These are phyloP conservation scores for Lasioglossum villosulum DNA, from an alignment of 2,888 invertebrate genomes.

Conservation along the genomic window DNA sequence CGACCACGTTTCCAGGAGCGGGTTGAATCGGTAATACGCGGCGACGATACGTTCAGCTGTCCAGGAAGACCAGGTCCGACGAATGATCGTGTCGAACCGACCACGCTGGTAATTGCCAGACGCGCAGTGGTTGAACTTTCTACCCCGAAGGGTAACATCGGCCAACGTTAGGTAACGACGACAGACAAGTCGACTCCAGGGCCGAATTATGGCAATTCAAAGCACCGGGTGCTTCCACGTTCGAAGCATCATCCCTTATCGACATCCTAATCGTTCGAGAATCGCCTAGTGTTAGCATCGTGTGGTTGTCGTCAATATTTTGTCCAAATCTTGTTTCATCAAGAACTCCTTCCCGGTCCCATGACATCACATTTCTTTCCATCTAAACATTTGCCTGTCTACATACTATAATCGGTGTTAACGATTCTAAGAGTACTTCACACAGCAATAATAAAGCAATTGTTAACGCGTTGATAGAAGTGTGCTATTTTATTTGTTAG, in stretches of 20 bases:
- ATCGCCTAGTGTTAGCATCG: not conserved
- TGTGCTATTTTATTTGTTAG: no score
- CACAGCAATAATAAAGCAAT: no score
- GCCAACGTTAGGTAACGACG: conserved; percentile 58
- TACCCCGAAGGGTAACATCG: conserved; percentile 39
- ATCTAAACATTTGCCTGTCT: no score
- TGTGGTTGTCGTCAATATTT: no score
- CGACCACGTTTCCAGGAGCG: conserved; percentile 10
- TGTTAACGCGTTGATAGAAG: no score
- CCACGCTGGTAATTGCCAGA: conserved; percentile 53
- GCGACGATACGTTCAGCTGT: conserved; percentile 36
- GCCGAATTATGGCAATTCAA: not conserved
- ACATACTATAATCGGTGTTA: no score
- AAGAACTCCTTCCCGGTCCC: not conserved
- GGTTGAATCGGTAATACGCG: not conserved
- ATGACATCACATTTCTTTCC: not conserved
- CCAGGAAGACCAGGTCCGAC: conserved; percentile 43
- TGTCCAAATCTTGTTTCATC: not conserved
- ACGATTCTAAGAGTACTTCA: no score
- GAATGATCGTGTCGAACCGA: conserved; percentile 4
- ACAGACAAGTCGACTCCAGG: conserved; percentile 23
- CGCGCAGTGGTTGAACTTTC: conserved; percentile 59
- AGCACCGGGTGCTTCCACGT: not conserved
- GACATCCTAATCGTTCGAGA: not conserved
- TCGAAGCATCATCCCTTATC: not conserved